Percentiles rank a stretch among this genome's conserved stretches.
Evolutionary conservation across 1,140 invertebrate genomes (phyloP).

Genomic region (Alviniconcha marisindica): DNA sequence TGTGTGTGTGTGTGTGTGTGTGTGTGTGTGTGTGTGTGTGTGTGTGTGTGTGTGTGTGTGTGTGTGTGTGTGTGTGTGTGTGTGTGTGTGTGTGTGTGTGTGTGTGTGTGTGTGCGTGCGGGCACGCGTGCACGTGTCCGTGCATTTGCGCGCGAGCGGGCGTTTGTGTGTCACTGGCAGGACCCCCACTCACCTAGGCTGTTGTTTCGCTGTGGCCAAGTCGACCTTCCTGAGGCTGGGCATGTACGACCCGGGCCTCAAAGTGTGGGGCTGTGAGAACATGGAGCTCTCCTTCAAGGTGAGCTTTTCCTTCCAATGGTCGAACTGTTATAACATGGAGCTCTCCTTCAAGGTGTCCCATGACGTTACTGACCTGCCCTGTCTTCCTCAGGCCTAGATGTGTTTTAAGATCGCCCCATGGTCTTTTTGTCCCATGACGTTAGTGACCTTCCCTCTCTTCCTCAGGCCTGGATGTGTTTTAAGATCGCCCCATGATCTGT

Average conservation of each 20-base stretch:
- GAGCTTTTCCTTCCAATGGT: slow-evolving; percentile 75
- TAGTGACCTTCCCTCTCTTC: no score
- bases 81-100: slow-evolving; percentile 11
- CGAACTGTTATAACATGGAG: neutral
- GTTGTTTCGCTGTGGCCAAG: slow-evolving; percentile 93
- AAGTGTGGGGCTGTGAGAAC: slow-evolving; percentile 99
- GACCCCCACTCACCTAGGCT: slow-evolving; percentile 97
- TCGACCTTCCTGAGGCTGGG: slow-evolving; percentile 93
- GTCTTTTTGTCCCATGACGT: no score
- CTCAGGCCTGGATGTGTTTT: no score
- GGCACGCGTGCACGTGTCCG: neutral
- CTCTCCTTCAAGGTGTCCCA: neutral
- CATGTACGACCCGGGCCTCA: slow-evolving; percentile 97
- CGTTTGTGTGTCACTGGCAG: slow-evolving; percentile 65
- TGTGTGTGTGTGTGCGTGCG: slow-evolving; percentile 11
- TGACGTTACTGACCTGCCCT: no score
- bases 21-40: neutral
- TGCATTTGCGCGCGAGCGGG: neutral
- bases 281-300: slow-evolving; percentile 97
- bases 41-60: slow-evolving; percentile 1
- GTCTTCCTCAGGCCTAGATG: no score
- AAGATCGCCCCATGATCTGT: no score
- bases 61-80: slow-evolving; percentile 6
- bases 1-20: neutral
- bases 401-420: no score